phyloP scores from a whole-genome alignment of 2,797 vertebrate genomes.

The Myotis pilosus region DNA sequence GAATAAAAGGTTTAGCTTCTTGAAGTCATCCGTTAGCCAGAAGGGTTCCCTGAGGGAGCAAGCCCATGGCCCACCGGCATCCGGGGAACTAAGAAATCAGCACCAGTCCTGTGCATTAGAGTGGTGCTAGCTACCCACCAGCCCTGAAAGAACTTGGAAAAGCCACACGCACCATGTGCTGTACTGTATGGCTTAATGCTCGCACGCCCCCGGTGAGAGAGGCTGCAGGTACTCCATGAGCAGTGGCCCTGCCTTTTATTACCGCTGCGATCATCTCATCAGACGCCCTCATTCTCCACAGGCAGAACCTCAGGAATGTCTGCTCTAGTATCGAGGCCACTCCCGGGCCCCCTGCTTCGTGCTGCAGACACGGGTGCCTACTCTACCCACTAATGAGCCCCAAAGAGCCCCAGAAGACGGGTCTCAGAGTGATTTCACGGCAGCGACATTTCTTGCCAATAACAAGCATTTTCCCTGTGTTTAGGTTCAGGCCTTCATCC shows the following conservation, averaged over 20 bases:
- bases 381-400: no score
- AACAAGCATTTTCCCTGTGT: not conserved
- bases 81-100: not conserved
- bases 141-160: not conserved
- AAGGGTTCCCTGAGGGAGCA: not conserved
- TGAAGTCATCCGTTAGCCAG: not conserved
- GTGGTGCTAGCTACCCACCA: fast-evolving
- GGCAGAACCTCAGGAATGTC: not conserved
- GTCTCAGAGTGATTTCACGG: not conserved
- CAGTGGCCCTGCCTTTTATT: not conserved
- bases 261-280: not conserved
- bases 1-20: not conserved
- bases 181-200: not conserved
- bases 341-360: not conserved
- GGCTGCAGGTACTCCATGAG: not conserved
- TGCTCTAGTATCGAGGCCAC: not conserved
- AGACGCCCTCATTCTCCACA: not conserved
- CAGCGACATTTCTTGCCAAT: not conserved
- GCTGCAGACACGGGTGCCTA: not conserved
- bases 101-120: not conserved
- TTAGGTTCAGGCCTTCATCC: not conserved
- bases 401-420: not conserved
- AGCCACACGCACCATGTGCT: not conserved
- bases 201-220: not conserved
- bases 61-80: not conserved